Conservation (phyloP, 2,888 invertebrate genomes). For the Calliphora vomitoria region DNA sequence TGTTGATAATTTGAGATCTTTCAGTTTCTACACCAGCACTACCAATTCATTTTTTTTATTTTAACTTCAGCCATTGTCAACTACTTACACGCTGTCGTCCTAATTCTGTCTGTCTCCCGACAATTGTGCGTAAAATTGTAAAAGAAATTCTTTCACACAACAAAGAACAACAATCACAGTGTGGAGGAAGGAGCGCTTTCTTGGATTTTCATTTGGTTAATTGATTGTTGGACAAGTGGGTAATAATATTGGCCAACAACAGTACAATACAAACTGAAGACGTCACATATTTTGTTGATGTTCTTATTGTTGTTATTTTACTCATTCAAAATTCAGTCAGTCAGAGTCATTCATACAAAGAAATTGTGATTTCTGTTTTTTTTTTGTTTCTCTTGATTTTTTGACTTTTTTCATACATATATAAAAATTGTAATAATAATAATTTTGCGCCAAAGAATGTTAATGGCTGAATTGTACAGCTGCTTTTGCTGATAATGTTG, state of each 20-base stretch:
- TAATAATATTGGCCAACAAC: constrained; percentile 58
- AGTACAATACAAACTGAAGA: constrained; percentile 23
- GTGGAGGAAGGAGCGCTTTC: background rate
- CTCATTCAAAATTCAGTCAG: constrained; percentile 43
- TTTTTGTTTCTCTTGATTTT: constrained; percentile 3
- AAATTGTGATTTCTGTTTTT: constrained; percentile 20
- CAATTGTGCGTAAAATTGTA: constrained; percentile 21
- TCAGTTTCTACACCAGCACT: background rate
- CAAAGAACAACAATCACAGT: constrained; percentile 47
- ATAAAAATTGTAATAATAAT: constrained; percentile 65
- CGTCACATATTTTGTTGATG: constrained; percentile 32
- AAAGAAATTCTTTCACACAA: background rate
- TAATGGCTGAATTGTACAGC: constrained; percentile 65
- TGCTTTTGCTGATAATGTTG: constrained; percentile 40
- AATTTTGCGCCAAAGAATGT: constrained; percentile 71
- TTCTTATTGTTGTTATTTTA: constrained; percentile 20
- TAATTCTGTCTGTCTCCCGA: constrained; percentile 28
- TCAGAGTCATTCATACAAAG: constrained; percentile 61
- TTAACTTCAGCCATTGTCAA: background rate
- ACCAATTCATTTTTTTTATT: background rate
- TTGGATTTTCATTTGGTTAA: constrained; percentile 35
- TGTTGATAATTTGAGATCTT: background rate
- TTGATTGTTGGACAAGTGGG: constrained; percentile 65
- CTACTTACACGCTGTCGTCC: constrained; percentile 10
- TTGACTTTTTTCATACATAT: constrained; percentile 5